These are phyloP conservation scores for Athalia rosae DNA, from an alignment of 2,888 invertebrate species.

Conservation along the genomic window DNA sequence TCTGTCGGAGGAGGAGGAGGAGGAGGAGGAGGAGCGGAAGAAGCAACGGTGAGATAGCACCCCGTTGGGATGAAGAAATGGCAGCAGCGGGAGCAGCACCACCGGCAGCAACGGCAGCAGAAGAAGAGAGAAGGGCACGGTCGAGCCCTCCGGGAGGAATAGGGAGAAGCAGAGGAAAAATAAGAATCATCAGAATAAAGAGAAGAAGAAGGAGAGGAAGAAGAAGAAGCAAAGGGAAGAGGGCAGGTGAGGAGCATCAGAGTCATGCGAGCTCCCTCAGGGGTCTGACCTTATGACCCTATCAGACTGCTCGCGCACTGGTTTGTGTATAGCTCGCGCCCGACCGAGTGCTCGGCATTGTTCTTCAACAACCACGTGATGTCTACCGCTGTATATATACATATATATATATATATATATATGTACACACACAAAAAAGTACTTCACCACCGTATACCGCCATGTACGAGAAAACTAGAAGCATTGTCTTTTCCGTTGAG, in stretches of 20 bases:
- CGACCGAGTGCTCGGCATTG: slow-evolving; percentile 43
- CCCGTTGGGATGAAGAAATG: slow-evolving; percentile 44
- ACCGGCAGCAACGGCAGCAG: too few relatives aligned
- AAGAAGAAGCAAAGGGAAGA: slow-evolving; percentile 48
- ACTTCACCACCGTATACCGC: background rate
- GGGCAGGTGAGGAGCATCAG: slow-evolving; percentile 63
- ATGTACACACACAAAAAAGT: background rate
- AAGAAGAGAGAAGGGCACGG: slow-evolving; percentile 15
- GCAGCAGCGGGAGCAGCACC: slow-evolving; percentile 9
- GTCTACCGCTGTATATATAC: background rate
- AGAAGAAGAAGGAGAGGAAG: slow-evolving; percentile 46
- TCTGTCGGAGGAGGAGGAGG: background rate
- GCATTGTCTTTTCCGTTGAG: slow-evolving; percentile 60
- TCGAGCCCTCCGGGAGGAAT: slow-evolving; percentile 4
- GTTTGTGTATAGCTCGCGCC: slow-evolving; percentile 31
- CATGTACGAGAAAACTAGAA: slow-evolving; percentile 36
- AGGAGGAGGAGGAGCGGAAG: too few relatives aligned
- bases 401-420: background rate
- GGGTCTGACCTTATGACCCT: slow-evolving; percentile 69
- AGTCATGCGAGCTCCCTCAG: slow-evolving; percentile 70
- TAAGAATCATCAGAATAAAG: slow-evolving; percentile 24
- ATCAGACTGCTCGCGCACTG: slow-evolving; percentile 60
- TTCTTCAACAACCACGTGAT: slow-evolving; percentile 32
- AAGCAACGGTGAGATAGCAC: background rate
- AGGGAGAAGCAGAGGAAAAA: slow-evolving; percentile 11